Base-by-base conservation (phyloP, 2,797 vertebrate species). In the Setipinna tenuifilis region DNA sequence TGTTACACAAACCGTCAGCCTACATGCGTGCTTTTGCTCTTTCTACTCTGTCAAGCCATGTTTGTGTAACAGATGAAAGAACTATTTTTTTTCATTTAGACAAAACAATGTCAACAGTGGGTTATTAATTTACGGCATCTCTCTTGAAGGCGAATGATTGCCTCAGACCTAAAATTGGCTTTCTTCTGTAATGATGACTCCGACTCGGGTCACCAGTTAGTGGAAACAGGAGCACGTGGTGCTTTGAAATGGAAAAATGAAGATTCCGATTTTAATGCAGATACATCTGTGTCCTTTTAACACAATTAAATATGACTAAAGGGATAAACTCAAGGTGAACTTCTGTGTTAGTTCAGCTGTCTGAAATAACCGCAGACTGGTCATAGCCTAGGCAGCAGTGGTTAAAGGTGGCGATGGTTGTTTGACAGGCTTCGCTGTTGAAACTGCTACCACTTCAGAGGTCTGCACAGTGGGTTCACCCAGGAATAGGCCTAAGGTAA, bases 331-430 rank as follows among this genome's bases (percentile, higher is more conserved):
- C 35, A 44, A 78, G 31, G 19, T 78, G 71, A 78, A 21, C 31
- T 31, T 21, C 62, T 71, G 6, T 89, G 84, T 89, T 88, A 86
- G 85, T 84, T 86, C 89, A 89, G 87, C 89, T 89, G 86, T 85
- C 54, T 84, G 59, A 41, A 84, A 59, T 85, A 62, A 71, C 84
- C 81, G 48, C 65, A 68, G 87, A 65, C 84, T 2, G 62, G 12
- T 19, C 82, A 71, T 71, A 31, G 65, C 82, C 31, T 71, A 31
- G 65, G 65, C 28, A 68, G 25, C 35, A 41, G 35, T 41, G 35
- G 5, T 41, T 41, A 41, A 41, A 41, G 5, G 35, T 5, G 35
- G 35, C 31, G 41, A 21, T 41, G 19, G 71, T 78, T 44, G 71
- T 78, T 78, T 88, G 85, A 85, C 88, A 54, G 54, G 81, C 71